Evolutionary conservation across 2,797 vertebrate genomes (phyloP), one percentile per base, ranked within the genome.

Genomic region (Chelmon rostratus): DNA sequence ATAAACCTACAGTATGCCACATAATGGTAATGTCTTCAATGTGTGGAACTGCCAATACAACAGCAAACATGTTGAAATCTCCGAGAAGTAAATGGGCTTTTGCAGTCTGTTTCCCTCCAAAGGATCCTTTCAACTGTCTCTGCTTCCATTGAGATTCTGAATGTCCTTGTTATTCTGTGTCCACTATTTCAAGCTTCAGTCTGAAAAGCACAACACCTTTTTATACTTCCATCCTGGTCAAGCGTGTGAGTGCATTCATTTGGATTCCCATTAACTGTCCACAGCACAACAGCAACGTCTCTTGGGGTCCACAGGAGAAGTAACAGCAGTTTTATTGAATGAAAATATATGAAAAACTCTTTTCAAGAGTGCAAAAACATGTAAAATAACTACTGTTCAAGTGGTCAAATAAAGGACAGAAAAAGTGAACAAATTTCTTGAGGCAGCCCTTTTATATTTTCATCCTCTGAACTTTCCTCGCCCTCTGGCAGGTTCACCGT

Each of bases 351-450:
- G 50, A 50, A 23, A n/a, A 3, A 50, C 21, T n/a, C 9, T 50
- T 3, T 31, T 50, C 2, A 35, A 35, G 54, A 64, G 28, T 10
- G 10, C 21, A 9, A 31, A 28, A 28, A 31, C 12, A 15, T 23
- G 10, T 49, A 49, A 49, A 53, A 53, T 25, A 16, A 11, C 19
- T 37, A 18, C 3, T 2, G 38, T 67, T n/a, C n/a, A n/a, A n/a
- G n/a, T 49, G 2, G 8, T 33, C 38, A 33, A 67, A 49, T 37
- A 28, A 73, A 46, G 12, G 6, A 19, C 9, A 25, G 21, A 40
- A 69, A 25, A 65, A 67, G 50, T 50, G 63, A 42, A 23, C 31
- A 13, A 1, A 57, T 52, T n/a, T 76, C 8, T 61, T 56, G 54
- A 35, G 33, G 28, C 19, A 21, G 21, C 7, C 8, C 58, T 52